Conservation (phyloP, 2,797 vertebrate species). For the Tragelaphus eurycerus region DNA sequence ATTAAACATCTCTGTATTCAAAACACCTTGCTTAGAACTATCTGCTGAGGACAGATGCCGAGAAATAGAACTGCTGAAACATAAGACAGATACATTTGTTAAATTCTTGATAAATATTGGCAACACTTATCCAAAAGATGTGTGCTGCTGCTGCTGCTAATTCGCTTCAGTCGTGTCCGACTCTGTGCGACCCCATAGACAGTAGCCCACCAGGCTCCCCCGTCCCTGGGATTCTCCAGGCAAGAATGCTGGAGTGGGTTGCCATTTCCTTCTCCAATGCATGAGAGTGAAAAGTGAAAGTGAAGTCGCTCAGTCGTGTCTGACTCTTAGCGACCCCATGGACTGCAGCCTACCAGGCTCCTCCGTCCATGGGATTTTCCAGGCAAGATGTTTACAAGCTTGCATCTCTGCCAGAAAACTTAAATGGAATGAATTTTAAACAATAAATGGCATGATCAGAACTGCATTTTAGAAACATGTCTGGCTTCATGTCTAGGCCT, state of each 20-base stretch:
- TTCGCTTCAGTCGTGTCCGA: no score
- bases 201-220: no score
- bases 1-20: neutral
- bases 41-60: neutral
- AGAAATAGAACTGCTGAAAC: neutral
- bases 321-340: no score
- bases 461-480: neutral
- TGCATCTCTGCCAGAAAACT: neutral
- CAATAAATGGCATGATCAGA: neutral
- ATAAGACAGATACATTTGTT: neutral
- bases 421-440: neutral
- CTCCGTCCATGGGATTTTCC: no score
- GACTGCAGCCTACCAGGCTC: no score
- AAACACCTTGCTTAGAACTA: neutral
- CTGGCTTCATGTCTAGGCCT: neutral
- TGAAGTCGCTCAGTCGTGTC: no score
- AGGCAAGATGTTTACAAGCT: neutral
- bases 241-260: no score
- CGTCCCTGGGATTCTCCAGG: no score
- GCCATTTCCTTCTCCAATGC: no score
- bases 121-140: constrained; percentile 18
- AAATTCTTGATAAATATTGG: neutral
- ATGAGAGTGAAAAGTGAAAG: no score
- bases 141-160: no score
- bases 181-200: no score